Base-by-base conservation (phyloP, 2,888 invertebrate genomes). In the Ceramica pisi region DNA sequence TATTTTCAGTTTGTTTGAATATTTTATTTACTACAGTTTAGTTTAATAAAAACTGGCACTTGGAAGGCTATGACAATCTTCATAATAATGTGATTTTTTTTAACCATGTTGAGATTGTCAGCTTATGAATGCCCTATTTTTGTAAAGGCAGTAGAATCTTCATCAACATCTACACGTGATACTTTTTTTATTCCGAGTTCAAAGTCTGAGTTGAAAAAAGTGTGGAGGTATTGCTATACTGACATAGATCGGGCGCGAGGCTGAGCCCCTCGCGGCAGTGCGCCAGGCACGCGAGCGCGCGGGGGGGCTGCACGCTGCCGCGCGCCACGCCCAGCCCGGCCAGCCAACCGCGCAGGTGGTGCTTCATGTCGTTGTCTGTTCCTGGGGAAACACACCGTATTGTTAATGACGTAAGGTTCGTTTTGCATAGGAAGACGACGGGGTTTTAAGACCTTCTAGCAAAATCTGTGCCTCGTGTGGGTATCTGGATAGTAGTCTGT, bases 341-440 rank as follows among this genome's bases (percentile, higher is more conserved):
- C 91, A 99, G 96, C 93, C 98, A 98, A n/a, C 99, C 99, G 81
- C 95, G 97, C 94, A 99, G 97, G 93, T 98, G 97, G 93, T 99
- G 99, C 89, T 98, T 98, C 97, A 99, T 98, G 90, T 98, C 98
- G 92, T 97, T 97, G 87, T 99, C 99, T 0, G 98, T 98, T 53
- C 99, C 98, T 97, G 46, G 46, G 46, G 19, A 7, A 2, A 0
- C 1, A 8, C 44, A 16, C 44, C 14, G 4, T 14, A 2, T 8
- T 2, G 0, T 57, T 21, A 5, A 0, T 35, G 12, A 4, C 0
- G n/a, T 12, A 31, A 3, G 7, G 8, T 67, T 19, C 12, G 4
- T 0, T 51, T 41, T 14, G 4, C 3, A 9, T 21, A 2, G 12
- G 8, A 21, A 31, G 19, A 0, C 1, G 14, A 21, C n/a, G 9